These are phyloP conservation scores for Poecilobothrus nobilitatus DNA, from an alignment of 2,888 invertebrate species.

Conservation along the genomic window DNA sequence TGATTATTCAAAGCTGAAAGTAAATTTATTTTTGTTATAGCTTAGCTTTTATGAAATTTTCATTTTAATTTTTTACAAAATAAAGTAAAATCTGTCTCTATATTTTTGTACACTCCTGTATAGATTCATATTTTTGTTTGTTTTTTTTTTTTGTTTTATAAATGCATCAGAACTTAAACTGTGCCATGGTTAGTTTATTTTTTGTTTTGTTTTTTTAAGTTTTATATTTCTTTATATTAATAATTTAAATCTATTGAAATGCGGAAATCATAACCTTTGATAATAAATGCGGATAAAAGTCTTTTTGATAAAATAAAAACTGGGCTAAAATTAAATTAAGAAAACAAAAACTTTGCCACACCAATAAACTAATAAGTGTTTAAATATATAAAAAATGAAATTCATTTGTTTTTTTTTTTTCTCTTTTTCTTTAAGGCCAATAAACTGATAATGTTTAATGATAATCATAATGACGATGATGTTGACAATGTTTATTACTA, in stretches of 20 bases:
- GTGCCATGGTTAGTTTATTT: not conserved
- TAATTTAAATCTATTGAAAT: not conserved
- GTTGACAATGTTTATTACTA: no score
- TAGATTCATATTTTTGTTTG: no score
- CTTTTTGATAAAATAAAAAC: not conserved
- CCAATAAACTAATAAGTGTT: not conserved
- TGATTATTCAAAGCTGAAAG: no score
- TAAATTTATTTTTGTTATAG: no score
- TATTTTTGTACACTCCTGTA: no score
- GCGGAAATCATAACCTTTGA: not conserved
- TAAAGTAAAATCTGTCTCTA: no score
- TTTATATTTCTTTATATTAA: no score
- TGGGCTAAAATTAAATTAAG: not conserved
- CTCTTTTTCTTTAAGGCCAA: not conserved
- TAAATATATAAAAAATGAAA: no score
- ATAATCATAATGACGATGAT: not conserved
- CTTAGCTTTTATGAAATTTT: no score
- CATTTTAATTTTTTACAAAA: no score
- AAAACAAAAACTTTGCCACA: not conserved
- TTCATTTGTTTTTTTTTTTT: no score
- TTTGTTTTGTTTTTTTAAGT: not conserved
- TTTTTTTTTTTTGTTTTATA: not conserved
- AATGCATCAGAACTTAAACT: conserved; percentile 1
- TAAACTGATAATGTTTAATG: not conserved
- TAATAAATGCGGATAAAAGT: not conserved